Evolutionary conservation across 2,113 vertebrate species (phyloP).

Genomic region (Sander vitreus): DNA sequence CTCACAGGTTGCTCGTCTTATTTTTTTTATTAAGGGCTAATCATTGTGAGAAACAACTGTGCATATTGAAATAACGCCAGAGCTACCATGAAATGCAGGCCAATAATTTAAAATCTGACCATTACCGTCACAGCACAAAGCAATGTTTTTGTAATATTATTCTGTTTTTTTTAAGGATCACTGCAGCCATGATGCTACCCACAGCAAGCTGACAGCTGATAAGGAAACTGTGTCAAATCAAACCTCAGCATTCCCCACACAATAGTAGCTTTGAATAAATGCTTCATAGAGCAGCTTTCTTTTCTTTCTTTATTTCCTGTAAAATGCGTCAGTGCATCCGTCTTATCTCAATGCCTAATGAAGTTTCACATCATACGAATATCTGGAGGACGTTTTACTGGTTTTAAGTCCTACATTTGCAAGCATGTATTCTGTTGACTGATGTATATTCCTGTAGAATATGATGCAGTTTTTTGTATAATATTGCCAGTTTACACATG

Average conservation of each 20-base stretch:
- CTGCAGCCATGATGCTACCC: conserved; percentile 22
- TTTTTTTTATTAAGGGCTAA: conserved; percentile 20
- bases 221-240: conserved; percentile 24
- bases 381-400: conserved; percentile 49
- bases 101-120: not conserved
- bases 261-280: conserved; percentile 35
- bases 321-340: conserved; percentile 31
- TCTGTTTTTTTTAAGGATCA: not conserved
- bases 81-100: not conserved
- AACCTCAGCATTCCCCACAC: conserved; percentile 49
- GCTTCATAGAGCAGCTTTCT: conserved; percentile 31
- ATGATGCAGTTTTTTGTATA: not conserved
- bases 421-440: conserved; percentile 15
- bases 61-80: not conserved
- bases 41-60: conserved; percentile 15
- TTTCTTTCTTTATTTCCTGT: conserved; percentile 37
- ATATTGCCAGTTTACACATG: not conserved
- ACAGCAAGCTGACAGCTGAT: conserved; percentile 44
- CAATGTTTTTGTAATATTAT: conserved; percentile 1
- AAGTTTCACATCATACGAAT: conserved; percentile 44
- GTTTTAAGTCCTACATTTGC: conserved; percentile 24
- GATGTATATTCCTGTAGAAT: conserved; percentile 13
- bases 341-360: conserved; percentile 51
- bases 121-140: not conserved
- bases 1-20: conserved; percentile 31